Evolutionary conservation across 2,888 invertebrate genomes (phyloP).

Genomic region (Ophion costatus): DNA sequence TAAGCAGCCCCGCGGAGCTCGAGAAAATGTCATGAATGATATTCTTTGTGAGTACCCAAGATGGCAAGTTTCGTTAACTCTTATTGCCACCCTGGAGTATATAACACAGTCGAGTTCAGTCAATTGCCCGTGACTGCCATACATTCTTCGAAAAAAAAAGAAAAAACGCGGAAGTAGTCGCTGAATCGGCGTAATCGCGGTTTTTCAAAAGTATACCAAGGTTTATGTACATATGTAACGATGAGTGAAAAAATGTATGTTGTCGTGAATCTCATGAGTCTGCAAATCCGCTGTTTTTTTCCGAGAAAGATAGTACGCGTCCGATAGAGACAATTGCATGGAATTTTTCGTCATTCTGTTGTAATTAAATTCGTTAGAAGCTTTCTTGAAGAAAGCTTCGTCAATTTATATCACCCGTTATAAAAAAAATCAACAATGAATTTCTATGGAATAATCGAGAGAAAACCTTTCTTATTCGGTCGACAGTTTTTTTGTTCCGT

Average conservation of each 20-base stretch:
- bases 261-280: slow-evolving; percentile 31
- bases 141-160: slow-evolving; percentile 20
- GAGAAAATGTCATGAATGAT: slow-evolving; percentile 57
- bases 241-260: slow-evolving; percentile 31
- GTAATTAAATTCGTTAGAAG: background rate
- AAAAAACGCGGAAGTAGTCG: slow-evolving; percentile 55
- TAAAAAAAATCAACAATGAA: background rate
- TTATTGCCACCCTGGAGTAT: slow-evolving; percentile 37
- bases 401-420: background rate
- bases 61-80: slow-evolving; percentile 34
- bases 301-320: background rate
- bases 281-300: slow-evolving; percentile 10
- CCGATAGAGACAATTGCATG: slow-evolving; percentile 3
- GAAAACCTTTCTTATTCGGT: too few relatives aligned
- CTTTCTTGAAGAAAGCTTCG: background rate
- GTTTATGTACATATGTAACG: slow-evolving; percentile 13
- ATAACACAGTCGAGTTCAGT: slow-evolving; percentile 20
- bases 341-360: slow-evolving; percentile 13
- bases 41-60: slow-evolving; percentile 53
- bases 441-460: background rate
- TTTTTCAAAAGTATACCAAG: slow-evolving; percentile 25
- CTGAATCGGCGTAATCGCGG: slow-evolving; percentile 36
- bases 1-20: background rate
- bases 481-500: background rate
- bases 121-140: slow-evolving; percentile 48